Evolutionary conservation across 1,140 invertebrate genomes (phyloP).

Genomic region (Chelonus insularis): DNA sequence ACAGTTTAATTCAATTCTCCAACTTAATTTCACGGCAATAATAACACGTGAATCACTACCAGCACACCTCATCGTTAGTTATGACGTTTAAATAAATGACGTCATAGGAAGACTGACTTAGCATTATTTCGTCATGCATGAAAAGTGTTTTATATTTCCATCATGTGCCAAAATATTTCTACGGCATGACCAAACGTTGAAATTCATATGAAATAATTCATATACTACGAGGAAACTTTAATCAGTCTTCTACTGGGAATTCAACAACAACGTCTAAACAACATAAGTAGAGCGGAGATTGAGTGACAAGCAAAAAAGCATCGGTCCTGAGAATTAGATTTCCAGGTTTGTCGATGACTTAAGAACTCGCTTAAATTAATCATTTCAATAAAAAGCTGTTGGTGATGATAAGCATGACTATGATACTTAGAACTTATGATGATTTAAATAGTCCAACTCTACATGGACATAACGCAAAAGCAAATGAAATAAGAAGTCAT

Average conservation of each 20-base stretch:
- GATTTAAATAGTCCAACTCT: no score
- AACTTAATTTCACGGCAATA: no score
- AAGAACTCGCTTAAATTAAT: background rate
- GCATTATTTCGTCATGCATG: constrained; percentile 14
- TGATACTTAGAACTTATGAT: no score
- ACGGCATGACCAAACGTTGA: no score
- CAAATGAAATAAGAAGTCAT: constrained; percentile 34
- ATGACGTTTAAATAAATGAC: constrained; percentile 22
- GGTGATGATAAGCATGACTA: no score
- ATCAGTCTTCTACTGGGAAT: background rate
- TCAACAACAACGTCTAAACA: background rate
- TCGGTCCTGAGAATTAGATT: background rate
- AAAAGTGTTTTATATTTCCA: constrained; percentile 16
- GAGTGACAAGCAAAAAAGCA: background rate
- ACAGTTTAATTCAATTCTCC: no score
- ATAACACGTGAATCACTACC: constrained; percentile 36
- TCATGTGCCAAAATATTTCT: background rate
- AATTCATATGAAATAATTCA: no score
- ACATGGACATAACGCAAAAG: background rate
- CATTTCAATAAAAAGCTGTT: no score
- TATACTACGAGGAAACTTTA: background rate
- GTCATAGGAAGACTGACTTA: constrained; percentile 5
- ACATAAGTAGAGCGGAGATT: background rate
- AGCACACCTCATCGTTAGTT: constrained; percentile 21
- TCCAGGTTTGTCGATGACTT: constrained; percentile 4